A percentile compares a stretch with the other conserved stretches of the same genome.
Conservation (phyloP, 2,797 vertebrate genomes). For the Tolypeutes matacus region DNA sequence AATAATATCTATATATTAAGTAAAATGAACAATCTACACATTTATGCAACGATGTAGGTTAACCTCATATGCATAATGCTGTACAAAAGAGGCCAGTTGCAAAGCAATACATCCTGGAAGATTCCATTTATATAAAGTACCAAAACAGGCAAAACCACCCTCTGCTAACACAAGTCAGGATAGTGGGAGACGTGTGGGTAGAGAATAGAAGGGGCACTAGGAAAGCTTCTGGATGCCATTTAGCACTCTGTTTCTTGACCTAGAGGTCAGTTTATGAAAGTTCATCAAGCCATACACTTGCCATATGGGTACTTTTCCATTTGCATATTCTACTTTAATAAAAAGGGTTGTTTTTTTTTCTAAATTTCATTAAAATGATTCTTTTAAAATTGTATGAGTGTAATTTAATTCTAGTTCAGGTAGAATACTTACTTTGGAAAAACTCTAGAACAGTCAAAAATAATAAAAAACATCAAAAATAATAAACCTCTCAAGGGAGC, state of each 20-base stretch:
- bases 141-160: neutral
- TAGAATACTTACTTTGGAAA: neutral
- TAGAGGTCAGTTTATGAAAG: neutral
- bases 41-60: neutral
- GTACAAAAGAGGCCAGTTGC: neutral
- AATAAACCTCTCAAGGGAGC: neutral
- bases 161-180: neutral
- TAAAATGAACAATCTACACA: neutral
- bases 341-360: neutral
- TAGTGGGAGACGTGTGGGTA: neutral
- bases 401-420: conserved; percentile 12
- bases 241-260: neutral
- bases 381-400: neutral
- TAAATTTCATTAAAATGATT: conserved; percentile 7
- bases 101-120: accelerated
- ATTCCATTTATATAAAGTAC: neutral
- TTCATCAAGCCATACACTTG: neutral
- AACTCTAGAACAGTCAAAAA: neutral
- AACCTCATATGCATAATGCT: neutral
- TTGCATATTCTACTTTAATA: neutral
- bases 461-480: neutral
- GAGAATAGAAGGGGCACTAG: accelerated
- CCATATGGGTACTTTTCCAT: neutral
- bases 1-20: neutral
- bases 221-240: neutral